Evolutionary conservation across 2,888 invertebrate genomes (phyloP).

Genomic region (Meiosimyza platycephala): DNA sequence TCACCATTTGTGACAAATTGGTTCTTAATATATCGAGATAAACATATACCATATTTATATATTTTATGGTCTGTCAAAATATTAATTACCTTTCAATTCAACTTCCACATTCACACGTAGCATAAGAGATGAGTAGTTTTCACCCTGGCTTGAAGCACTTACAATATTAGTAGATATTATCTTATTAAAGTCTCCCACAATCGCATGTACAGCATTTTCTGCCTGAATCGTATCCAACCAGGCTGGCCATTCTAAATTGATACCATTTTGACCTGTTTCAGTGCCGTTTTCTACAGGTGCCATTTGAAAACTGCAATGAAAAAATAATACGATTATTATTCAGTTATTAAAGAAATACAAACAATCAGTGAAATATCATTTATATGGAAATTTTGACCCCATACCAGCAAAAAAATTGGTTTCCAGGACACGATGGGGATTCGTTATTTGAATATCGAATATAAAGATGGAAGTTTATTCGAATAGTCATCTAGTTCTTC

Average conservation of each 20-base stretch:
- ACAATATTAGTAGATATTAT: constrained; percentile 47
- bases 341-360: too few relatives aligned
- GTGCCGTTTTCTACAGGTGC: constrained; percentile 29
- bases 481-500: too few relatives aligned
- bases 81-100: constrained; percentile 52
- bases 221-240: constrained; percentile 56
- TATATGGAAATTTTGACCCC: too few relatives aligned
- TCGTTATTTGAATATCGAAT: too few relatives aligned
- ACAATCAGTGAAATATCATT: too few relatives aligned
- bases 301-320: constrained; percentile 38
- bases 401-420: too few relatives aligned
- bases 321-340: not conserved
- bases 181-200: constrained; percentile 53
- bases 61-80: too few relatives aligned
- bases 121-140: constrained; percentile 59
- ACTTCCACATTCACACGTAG: constrained; percentile 56
- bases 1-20: too few relatives aligned
- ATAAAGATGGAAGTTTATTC: too few relatives aligned
- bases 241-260: constrained; percentile 41
- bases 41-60: too few relatives aligned
- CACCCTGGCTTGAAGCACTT: constrained; percentile 47
- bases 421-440: too few relatives aligned
- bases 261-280: constrained; percentile 29
- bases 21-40: too few relatives aligned
- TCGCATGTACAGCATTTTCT: constrained; percentile 51